phyloP scores from a whole-genome alignment of 1,140 invertebrate species.

The Popillia japonica region DNA sequence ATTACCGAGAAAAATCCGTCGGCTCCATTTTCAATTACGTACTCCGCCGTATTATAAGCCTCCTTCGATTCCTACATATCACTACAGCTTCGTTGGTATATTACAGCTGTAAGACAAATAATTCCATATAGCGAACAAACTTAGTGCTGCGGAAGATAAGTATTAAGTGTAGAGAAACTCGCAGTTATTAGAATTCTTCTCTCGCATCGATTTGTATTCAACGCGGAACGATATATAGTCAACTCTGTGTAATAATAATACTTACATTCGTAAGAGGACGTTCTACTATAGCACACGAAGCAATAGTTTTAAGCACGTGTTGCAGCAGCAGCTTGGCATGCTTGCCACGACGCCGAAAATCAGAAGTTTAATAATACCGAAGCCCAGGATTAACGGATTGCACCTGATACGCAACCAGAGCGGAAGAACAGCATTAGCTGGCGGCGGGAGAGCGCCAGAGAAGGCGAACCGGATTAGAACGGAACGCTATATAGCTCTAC shows the following conservation, averaged over 20 bases:
- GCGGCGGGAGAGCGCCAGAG: not conserved
- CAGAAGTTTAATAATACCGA: not conserved
- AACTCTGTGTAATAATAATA: not conserved
- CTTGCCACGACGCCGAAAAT: not conserved
- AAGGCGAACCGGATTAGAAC: not conserved
- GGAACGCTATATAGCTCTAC: not conserved
- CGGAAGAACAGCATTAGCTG: not conserved
- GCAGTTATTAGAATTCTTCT: not conserved
- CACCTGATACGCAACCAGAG: not conserved
- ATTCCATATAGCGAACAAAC: not conserved
- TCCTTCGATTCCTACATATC: no score
- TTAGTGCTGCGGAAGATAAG: not conserved
- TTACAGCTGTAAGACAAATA: not conserved
- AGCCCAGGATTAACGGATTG: conserved; percentile 8
- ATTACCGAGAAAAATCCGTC: no score
- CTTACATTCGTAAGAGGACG: not conserved
- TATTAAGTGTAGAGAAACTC: not conserved
- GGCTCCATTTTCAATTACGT: no score
- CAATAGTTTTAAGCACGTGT: conserved; percentile 14
- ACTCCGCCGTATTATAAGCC: no score
- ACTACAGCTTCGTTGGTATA: no score
- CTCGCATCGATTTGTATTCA: not conserved
- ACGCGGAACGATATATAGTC: not conserved
- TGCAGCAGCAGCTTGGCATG: not conserved
- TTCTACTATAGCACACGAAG: not conserved